These are phyloP conservation scores for Cyclophora punctaria DNA, from an alignment of 2,888 invertebrate species.

Conservation along the genomic window DNA sequence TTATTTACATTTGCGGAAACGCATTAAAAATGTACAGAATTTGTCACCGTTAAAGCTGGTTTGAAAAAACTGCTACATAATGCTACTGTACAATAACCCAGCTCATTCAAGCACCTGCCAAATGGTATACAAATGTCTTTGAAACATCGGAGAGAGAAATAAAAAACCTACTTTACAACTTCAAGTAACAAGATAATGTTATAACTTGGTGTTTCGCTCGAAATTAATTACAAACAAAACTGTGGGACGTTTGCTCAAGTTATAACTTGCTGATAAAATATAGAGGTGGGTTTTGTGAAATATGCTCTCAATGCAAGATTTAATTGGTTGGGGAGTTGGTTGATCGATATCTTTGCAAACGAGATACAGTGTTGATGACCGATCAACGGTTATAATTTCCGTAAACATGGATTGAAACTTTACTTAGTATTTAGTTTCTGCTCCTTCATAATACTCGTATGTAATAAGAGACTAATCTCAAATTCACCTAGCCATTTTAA, in stretches of 20 bases:
- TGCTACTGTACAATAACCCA: conserved; percentile 36
- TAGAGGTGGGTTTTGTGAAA: too few species aligned
- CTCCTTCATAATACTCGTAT: too few species aligned
- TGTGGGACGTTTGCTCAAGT: neutral
- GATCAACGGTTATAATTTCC: too few species aligned
- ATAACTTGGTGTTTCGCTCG: neutral
- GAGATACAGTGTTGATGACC: too few species aligned
- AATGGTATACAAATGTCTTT: conserved; percentile 27
- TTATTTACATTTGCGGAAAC: too few species aligned
- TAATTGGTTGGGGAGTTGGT: too few species aligned
- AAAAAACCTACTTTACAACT: conserved; percentile 16
- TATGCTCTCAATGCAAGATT: too few species aligned
- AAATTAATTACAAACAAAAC: too few species aligned
- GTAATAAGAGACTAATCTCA: too few species aligned
- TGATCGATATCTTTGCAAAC: neutral
- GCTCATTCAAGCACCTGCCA: conserved; percentile 29
- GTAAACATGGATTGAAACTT: too few species aligned
- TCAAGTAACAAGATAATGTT: neutral
- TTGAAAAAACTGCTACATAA: conserved; percentile 24
- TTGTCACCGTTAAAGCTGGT: conserved; percentile 21
- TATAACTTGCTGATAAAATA: too few species aligned
- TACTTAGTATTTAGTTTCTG: neutral
- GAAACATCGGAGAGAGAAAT: conserved; percentile 23
- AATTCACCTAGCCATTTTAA: too few species aligned
- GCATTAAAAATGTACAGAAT: neutral